phyloP scores from a whole-genome alignment of 2,888 invertebrate species.

The Drosophila niveifrons region DNA sequence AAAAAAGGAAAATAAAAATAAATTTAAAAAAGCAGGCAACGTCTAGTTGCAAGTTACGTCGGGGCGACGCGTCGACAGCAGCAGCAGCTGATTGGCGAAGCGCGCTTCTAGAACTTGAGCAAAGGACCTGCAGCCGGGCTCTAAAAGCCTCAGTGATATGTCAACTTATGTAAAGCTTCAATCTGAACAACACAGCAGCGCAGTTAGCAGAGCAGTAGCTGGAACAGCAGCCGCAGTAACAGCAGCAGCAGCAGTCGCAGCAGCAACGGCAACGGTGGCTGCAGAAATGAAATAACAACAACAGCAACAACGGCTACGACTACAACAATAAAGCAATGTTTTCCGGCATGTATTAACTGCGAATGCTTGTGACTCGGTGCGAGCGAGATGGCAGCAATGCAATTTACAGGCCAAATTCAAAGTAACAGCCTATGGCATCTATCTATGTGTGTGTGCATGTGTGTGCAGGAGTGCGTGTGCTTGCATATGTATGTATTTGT shows the following conservation, averaged over 20 bases:
- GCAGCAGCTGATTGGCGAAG: constrained; percentile 70
- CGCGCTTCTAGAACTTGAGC: constrained; percentile 69
- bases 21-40: constrained; percentile 26
- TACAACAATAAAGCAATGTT: constrained; percentile 30
- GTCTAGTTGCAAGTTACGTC: constrained; percentile 60
- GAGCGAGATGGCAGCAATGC: constrained; percentile 74
- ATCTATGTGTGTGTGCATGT: constrained; percentile 4
- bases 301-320: constrained; percentile 20
- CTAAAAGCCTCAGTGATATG: constrained; percentile 65
- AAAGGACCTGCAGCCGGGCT: constrained; percentile 78
- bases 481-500: background rate
- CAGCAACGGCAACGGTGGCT: constrained; percentile 22
- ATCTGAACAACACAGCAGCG: constrained; percentile 16
- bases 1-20: constrained; percentile 30
- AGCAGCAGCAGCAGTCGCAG: constrained; percentile 15
- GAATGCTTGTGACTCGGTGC: constrained; percentile 36
- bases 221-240: constrained; percentile 23
- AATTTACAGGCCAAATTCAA: constrained; percentile 68
- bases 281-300: constrained; percentile 34
- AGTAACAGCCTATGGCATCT: constrained; percentile 53
- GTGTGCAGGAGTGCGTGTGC: constrained; percentile 12
- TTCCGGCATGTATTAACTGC: constrained; percentile 55
- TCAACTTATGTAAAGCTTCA: constrained; percentile 76
- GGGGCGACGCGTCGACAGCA: constrained; percentile 20
- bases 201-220: constrained; percentile 7